Evolutionary conservation across 1,140 invertebrate species (phyloP), one percentile per base, ranked within the genome.

Genomic region (Tetramorium parvispinum): DNA sequence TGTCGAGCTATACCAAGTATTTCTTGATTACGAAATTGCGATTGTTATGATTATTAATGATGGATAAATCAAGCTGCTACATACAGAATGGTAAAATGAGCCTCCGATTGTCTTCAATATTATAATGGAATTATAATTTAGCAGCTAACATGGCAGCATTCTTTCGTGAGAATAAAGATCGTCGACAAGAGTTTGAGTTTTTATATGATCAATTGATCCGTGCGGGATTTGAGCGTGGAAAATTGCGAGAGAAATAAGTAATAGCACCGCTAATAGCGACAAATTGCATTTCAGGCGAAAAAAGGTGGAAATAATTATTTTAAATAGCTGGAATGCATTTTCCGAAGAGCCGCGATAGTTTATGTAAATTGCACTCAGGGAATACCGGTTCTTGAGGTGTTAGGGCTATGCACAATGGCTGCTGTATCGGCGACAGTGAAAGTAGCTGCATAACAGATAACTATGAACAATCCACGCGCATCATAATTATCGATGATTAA

Each of bases 251-350:
- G 21, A 71, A 21, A 57, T 59, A 73, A 73, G 16, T 75, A 75
- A 83, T 83, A 61, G 24, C 53, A 13, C 4, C n/a, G 53, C 51
- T 82, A 73, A 82, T 82, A 73, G 53, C 68, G 40, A 83, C 43
- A 83, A 75, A 83, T 83, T 75, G 53, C 53, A 13, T 55, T 21
- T 63, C 6, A 32, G 8, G 40, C 21, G n/a, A 59, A 73, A 75
- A 71, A 59, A 83, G 49, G 10, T 21, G n/a, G 4, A 24, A 82
- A 55, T 83, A 83, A 83, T 83, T 83, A 83, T 73, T 83, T 83
- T 83, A 46, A 82, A 55, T 24, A 18, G 7, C 16, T 57, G 40
- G 53, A 46, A 73, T 46, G 79, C n/a, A 11, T 73, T 83, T 75
- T 59, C 53, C 24, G 40, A n/a, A 49, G 68, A 61, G 27, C 24